Percentiles rank a stretch among this genome's conserved stretches.
Conservation (phyloP, 2,797 vertebrate species). For the Odontamblyopus lacepedii region DNA sequence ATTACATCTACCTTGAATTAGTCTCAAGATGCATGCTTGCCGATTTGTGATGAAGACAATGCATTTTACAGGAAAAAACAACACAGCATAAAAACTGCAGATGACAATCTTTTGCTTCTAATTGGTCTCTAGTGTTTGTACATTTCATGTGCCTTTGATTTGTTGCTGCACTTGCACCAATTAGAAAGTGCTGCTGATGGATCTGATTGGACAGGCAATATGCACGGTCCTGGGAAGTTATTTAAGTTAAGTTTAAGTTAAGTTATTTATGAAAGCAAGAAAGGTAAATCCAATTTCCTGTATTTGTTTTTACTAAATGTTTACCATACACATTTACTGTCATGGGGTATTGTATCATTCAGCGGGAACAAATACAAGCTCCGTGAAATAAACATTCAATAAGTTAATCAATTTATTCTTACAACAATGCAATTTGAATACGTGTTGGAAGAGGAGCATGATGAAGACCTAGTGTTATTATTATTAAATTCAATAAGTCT, state of each 20-base stretch:
- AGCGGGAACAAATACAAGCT: too few species aligned
- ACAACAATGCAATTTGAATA: too few species aligned
- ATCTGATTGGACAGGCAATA: neutral
- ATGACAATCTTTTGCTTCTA: constrained; percentile 34
- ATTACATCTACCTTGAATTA: neutral
- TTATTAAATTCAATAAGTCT: too few species aligned
- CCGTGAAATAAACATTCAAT: too few species aligned
- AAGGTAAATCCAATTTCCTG: neutral
- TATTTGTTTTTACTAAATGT: neutral
- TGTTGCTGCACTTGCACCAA: constrained; percentile 27
- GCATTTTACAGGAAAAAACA: constrained; percentile 4
- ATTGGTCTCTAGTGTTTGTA: constrained; percentile 44
- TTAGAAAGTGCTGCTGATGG: constrained; percentile 14
- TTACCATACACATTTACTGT: neutral
- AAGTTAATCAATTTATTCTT: too few species aligned
- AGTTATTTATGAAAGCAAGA: neutral
- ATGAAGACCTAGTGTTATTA: too few species aligned
- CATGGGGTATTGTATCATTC: neutral
- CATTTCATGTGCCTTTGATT: constrained; percentile 31
- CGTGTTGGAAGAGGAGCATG: too few species aligned
- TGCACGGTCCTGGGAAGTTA: neutral
- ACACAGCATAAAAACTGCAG: neutral
- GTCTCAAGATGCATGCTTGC: constrained; percentile 5
- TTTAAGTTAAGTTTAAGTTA: neutral
- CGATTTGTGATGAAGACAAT: constrained; percentile 17